phyloP scores from a whole-genome alignment of 2,888 invertebrate genomes.

The Acronicta aceris region DNA sequence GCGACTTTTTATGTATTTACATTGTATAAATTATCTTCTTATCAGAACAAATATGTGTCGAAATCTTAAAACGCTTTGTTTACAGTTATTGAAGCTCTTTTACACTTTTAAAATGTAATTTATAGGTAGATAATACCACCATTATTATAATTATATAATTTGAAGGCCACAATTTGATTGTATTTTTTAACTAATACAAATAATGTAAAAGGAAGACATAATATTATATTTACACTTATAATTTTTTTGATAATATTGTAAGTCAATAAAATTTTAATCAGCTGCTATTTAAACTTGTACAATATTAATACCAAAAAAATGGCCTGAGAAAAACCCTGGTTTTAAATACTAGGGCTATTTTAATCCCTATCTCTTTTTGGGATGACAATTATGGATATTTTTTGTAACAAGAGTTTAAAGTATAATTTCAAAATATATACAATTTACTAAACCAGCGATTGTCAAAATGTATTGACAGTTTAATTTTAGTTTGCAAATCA shows the following conservation, averaged over 20 bases:
- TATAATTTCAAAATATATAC: constrained; percentile 10
- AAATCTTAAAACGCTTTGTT: background rate
- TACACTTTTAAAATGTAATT: background rate
- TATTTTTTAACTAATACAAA: too few relatives aligned
- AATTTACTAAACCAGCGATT: constrained; percentile 23
- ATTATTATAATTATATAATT: too few relatives aligned
- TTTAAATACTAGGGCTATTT: too few relatives aligned
- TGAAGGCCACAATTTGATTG: too few relatives aligned
- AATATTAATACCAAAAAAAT: too few relatives aligned
- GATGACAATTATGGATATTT: too few relatives aligned
- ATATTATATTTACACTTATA: background rate
- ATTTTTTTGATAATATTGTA: too few relatives aligned
- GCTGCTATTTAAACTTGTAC: constrained; percentile 38
- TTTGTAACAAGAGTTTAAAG: background rate
- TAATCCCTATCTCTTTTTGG: too few relatives aligned
- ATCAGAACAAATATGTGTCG: background rate
- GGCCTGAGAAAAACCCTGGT: too few relatives aligned
- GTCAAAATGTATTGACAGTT: constrained; percentile 11
- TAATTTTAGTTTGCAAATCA: background rate
- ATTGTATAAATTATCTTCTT: constrained; percentile 8
- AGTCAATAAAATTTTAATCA: constrained; percentile 17
- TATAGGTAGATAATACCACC: too few relatives aligned
- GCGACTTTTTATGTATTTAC: constrained; percentile 16
- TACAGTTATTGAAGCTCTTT: too few relatives aligned
- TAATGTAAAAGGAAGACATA: constrained; percentile 12